Evolutionary conservation across 2,113 vertebrate species (phyloP), one percentile per base, ranked within the genome.

Genomic region (Hystrix brachyura): DNA sequence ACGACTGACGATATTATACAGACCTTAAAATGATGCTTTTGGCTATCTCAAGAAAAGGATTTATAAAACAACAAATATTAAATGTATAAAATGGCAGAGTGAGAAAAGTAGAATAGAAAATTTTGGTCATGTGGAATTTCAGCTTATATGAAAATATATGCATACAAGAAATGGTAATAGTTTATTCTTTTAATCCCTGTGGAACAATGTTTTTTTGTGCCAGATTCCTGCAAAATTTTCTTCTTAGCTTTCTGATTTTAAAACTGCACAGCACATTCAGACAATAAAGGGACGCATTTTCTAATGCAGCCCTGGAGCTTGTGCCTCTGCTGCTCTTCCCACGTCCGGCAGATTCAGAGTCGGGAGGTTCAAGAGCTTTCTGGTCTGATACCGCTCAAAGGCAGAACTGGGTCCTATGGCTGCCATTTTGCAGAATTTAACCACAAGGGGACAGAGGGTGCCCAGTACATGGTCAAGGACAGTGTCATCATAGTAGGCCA

Each of bases 1-100:
- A 1, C 29, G n/a, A 32, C 23, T 17, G 6, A 3, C 2, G 23
- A 9, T 2, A 13, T 10, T 1, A 10, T 1, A 7, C 7, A 10
- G 29, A 79, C 12, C 21, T 43, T 32, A 38, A 48, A 60, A 60
- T 6, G 46, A 11, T 32, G 1, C 1, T 53, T 85, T 15, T 15
- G 25, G 62, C 2, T 67, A 57, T 15, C 59, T 21, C 74, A 65
- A 23, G 46, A 32, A 38, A 48, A 57, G 67, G 53, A 13, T 11
- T 29, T 19, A 38, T 27, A 38, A 64, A 51, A 55, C 27, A 23
- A 17, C 21, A 27, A 34, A 10, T 43, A 23, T 27, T 71, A 13
- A 51, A 55, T 7, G 29, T 59, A 38, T 88, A 46, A 60, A 10
- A 74, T 15, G 6, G 6, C n/a, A 74, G 53, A 72, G 53, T 71